These are phyloP conservation scores for Parasteatoda tepidariorum DNA, from an alignment of 1,140 invertebrate genomes.

Conservation along the genomic window DNA sequence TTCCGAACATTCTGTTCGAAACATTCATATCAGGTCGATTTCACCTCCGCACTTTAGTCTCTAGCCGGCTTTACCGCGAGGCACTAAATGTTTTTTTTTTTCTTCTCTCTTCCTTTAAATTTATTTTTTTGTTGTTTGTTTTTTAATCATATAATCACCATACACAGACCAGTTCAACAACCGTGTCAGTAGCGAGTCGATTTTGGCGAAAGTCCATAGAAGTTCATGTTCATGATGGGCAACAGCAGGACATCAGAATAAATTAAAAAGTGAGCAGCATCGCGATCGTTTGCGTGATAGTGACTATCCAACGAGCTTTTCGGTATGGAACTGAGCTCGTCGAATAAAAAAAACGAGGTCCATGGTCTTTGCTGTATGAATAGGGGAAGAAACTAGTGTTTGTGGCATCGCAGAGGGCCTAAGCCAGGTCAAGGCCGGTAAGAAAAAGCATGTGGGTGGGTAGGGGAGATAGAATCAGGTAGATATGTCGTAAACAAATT, in stretches of 20 bases:
- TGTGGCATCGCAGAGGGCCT: not conserved
- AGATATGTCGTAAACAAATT: not conserved
- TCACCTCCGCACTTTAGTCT: slow-evolving; percentile 5
- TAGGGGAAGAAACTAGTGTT: no score
- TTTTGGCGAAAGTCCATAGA: not conserved
- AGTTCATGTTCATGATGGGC: slow-evolving; percentile 1
- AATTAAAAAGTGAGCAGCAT: not conserved
- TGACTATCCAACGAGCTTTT: not conserved
- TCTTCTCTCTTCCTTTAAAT: not conserved
- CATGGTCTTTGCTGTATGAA: no score
- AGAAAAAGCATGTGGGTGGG: not conserved
- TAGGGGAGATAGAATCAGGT: not conserved
- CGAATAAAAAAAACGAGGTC: no score
- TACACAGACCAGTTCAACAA: slow-evolving; percentile 42
- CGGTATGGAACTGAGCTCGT: no score
- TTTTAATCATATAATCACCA: not conserved
- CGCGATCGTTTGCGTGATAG: not conserved
- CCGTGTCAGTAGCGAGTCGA: slow-evolving; percentile 21
- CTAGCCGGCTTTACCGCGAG: slow-evolving; percentile 17
- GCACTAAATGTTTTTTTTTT: not conserved
- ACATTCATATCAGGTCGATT: not conserved
- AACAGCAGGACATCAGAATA: not conserved
- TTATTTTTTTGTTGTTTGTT: no score
- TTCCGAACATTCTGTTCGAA: not conserved
- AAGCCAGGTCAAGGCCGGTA: not conserved